Percentiles rank a stretch among this genome's conserved stretches.
Evolutionary conservation across 2,113 vertebrate species (phyloP).

Genomic region (Scomber colias): DNA sequence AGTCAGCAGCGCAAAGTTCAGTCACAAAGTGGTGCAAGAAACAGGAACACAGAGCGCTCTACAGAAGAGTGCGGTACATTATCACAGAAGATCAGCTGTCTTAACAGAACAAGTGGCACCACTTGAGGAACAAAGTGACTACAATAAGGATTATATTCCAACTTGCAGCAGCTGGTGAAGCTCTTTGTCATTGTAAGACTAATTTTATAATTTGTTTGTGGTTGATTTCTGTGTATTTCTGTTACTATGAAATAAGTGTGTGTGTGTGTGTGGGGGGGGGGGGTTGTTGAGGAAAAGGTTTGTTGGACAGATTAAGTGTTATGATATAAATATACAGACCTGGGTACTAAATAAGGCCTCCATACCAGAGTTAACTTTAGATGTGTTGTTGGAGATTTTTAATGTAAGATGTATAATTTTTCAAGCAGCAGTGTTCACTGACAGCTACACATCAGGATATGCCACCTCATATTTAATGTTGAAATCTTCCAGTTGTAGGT

Average conservation of each 20-base stretch:
- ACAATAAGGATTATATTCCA: not conserved
- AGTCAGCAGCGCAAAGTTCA: constrained; percentile 79
- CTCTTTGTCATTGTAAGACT: constrained; percentile 11
- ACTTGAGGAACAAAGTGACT: not conserved
- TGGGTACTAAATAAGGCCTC: not conserved
- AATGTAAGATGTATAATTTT: not conserved
- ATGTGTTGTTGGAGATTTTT: not conserved
- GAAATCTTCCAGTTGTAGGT: constrained; percentile 16
- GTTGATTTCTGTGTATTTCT: too few relatives aligned
- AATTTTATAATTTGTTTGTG: not conserved
- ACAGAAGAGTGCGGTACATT: not conserved
- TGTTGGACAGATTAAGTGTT: not conserved
- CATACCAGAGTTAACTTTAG: not conserved
- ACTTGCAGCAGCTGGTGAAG: not conserved
- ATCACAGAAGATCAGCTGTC: not conserved
- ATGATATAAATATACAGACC: not conserved
- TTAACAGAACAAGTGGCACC: not conserved
- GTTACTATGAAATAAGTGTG: not conserved
- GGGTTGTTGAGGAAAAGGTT: not conserved
- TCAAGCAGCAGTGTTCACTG: not conserved
- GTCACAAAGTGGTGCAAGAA: constrained; percentile 52
- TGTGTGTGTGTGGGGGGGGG: too few relatives aligned
- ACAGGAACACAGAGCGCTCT: not conserved
- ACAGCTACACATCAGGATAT: not conserved
- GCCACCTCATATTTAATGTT: not conserved